A percentile compares a stretch with the other conserved stretches of the same genome.
These are phyloP conservation scores for Leucania comma DNA, from an alignment of 2,888 invertebrate species.

Conservation along the genomic window DNA sequence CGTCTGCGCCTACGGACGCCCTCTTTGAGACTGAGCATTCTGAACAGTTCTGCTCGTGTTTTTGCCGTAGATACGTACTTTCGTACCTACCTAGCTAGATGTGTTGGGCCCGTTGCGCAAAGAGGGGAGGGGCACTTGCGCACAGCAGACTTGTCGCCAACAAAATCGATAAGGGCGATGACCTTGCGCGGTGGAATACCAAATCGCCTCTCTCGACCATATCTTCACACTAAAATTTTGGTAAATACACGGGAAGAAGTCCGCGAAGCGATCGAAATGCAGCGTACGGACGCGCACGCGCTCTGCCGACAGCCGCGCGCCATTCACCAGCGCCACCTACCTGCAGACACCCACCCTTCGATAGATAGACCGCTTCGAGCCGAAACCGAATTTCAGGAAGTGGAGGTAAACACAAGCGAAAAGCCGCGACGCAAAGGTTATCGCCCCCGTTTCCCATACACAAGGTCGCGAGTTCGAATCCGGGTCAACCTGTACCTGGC, in stretches of 20 bases:
- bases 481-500: neutral
- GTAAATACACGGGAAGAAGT: slow-evolving; percentile 36
- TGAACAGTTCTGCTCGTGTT: slow-evolving; percentile 75
- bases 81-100: slow-evolving; percentile 66
- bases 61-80: slow-evolving; percentile 66
- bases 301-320: neutral
- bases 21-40: slow-evolving; percentile 81
- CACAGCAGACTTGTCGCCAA: slow-evolving; percentile 68
- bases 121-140: slow-evolving; percentile 71
- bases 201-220: slow-evolving; percentile 33
- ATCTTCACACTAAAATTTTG: slow-evolving; percentile 58
- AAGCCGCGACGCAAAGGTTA: neutral
- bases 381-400: slow-evolving; percentile 9
- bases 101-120: slow-evolving; percentile 75
- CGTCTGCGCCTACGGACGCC: slow-evolving; percentile 83
- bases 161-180: slow-evolving; percentile 81
- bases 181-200: slow-evolving; percentile 78
- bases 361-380: neutral
- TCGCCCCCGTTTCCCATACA: neutral
- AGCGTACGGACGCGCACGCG: neutral
- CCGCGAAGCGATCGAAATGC: slow-evolving; percentile 40
- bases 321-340: neutral
- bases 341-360: slow-evolving; percentile 3
- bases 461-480: slow-evolving; percentile 11
- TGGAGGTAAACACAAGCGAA: neutral